These are phyloP conservation scores for Mythimna vitellina DNA, from an alignment of 2,888 invertebrate species.

Conservation along the genomic window DNA sequence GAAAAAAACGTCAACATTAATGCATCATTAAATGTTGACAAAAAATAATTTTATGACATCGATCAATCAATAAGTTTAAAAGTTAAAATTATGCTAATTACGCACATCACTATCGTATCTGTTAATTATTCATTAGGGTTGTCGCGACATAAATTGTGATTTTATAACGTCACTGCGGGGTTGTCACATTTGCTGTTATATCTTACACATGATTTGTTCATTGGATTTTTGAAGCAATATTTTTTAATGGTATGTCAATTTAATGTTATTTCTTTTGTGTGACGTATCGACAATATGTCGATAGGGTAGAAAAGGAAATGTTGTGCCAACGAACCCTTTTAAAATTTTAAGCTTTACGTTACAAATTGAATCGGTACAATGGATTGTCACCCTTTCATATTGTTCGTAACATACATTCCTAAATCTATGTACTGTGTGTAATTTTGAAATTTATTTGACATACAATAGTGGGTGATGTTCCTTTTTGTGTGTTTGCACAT, in stretches of 20 bases:
- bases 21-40: constrained; percentile 79
- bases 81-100: constrained; percentile 82
- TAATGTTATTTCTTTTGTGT: constrained; percentile 87
- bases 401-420: constrained; percentile 69
- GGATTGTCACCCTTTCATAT: constrained; percentile 76
- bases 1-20: constrained; percentile 76
- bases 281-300: constrained; percentile 87
- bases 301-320: constrained; percentile 83
- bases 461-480: constrained; percentile 64
- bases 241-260: constrained; percentile 90
- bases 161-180: constrained; percentile 79
- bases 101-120: constrained; percentile 65
- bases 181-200: constrained; percentile 80
- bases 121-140: constrained; percentile 85
- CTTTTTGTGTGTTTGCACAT: constrained; percentile 55
- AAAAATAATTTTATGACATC: constrained; percentile 82
- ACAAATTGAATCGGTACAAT: constrained; percentile 88
- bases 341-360: constrained; percentile 87
- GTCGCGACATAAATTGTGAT: constrained; percentile 76
- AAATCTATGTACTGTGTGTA: constrained; percentile 76
- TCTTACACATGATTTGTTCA: constrained; percentile 84
- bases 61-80: constrained; percentile 82
- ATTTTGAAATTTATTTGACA: constrained; percentile 80
- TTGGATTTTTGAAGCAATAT: constrained; percentile 86
- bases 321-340: constrained; percentile 84